Percentiles rank a stretch among this genome's conserved stretches.
These are phyloP conservation scores for Eilema caniola DNA, from an alignment of 2,888 invertebrate species.

Conservation along the genomic window DNA sequence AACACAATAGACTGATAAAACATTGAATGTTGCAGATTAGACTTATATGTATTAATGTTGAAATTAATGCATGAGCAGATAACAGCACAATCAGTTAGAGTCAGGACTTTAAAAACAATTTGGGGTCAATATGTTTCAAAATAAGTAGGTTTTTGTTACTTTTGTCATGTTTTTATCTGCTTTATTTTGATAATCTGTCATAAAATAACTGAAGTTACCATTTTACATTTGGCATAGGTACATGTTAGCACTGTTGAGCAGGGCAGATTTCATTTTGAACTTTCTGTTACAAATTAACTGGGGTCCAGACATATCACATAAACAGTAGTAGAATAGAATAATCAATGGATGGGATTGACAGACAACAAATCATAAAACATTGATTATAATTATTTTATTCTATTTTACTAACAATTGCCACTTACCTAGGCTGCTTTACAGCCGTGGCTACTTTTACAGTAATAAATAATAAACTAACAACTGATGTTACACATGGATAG, in stretches of 20 bases:
- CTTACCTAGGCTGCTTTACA: too few species aligned
- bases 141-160: neutral
- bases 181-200: neutral
- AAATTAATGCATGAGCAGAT: neutral
- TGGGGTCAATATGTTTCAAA: neutral
- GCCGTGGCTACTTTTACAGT: too few species aligned
- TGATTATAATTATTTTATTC: too few species aligned
- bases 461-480: neutral
- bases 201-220: neutral
- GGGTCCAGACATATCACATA: neutral
- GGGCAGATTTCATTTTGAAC: too few species aligned
- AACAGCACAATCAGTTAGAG: neutral
- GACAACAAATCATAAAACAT: too few species aligned
- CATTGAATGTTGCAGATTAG: neutral
- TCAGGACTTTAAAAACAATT: neutral
- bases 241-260: too few species aligned
- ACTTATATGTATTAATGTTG: neutral
- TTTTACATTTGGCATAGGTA: neutral
- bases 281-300: neutral
- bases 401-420: too few species aligned
- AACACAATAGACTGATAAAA: neutral
- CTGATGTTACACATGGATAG: slow-evolving; percentile 35
- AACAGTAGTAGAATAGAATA: too few species aligned
- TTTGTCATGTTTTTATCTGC: neutral
- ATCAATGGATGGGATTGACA: too few species aligned